Percentiles rank a stretch among this genome's conserved stretches.
phyloP scores from a whole-genome alignment of 2,797 vertebrate genomes.

The Podarcis siculus region DNA sequence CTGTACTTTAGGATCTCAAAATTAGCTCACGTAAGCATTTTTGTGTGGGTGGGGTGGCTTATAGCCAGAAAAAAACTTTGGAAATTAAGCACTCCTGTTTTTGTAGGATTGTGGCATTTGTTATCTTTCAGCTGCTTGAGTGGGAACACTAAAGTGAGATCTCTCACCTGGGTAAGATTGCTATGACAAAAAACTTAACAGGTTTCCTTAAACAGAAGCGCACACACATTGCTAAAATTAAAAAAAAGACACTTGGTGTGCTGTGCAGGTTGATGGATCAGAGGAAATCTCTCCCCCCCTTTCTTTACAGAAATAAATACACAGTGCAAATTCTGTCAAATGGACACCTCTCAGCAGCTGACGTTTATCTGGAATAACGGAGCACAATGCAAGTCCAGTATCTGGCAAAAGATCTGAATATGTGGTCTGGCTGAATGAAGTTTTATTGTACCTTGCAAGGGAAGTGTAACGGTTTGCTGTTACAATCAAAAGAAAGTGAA shows the following conservation, averaged over 20 bases:
- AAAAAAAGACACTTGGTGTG: not conserved
- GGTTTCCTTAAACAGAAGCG: not conserved
- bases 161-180: not conserved
- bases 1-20: not conserved
- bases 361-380: not conserved
- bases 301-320: not conserved
- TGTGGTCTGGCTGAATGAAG: not conserved
- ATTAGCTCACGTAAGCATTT: not conserved
- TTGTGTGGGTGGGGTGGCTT: too few relatives aligned
- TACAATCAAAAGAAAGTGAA: not conserved
- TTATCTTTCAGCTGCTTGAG: not conserved
- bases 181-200: not conserved
- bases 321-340: not conserved
- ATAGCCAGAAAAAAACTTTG: not conserved
- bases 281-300: too few relatives aligned
- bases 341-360: not conserved
- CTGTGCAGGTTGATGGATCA: too few relatives aligned
- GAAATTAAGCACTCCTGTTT: not conserved
- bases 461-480: accelerated
- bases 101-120: not conserved
- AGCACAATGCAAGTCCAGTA: not conserved
- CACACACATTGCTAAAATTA: not conserved
- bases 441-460: not conserved
- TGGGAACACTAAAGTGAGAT: not conserved
- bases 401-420: not conserved